Conservation (phyloP, 2,888 invertebrate species). For the Orgyia antiqua region DNA sequence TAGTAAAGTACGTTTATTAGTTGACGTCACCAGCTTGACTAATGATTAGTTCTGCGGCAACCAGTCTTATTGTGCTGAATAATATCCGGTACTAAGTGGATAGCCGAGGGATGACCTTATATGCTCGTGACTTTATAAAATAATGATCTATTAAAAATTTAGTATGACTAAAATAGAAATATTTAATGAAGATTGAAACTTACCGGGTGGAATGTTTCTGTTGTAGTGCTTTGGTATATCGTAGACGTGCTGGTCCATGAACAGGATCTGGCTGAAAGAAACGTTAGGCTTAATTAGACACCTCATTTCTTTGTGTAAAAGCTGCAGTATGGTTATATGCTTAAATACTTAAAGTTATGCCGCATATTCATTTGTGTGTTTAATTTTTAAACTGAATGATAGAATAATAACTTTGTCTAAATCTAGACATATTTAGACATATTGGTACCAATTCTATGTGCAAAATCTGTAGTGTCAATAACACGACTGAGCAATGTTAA, state of each 20-base stretch:
- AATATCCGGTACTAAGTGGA: constrained; percentile 68
- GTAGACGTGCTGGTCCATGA: constrained; percentile 70
- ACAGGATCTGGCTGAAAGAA: constrained; percentile 76
- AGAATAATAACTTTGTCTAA: too few relatives aligned
- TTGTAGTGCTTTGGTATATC: constrained; percentile 70
- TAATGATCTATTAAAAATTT: constrained; percentile 13
- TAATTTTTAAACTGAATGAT: too few relatives aligned
- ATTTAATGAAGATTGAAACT: constrained; percentile 23
- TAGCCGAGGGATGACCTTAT: constrained; percentile 31
- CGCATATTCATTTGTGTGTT: too few relatives aligned
- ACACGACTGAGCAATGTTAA: too few relatives aligned
- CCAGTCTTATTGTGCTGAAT: constrained; percentile 43
- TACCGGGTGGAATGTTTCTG: constrained; percentile 74
- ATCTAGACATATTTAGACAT: too few relatives aligned
- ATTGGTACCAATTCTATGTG: too few relatives aligned
- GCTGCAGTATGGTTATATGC: too few relatives aligned
- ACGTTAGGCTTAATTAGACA: constrained; percentile 47
- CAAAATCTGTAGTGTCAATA: too few relatives aligned
- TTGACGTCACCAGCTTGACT: constrained; percentile 34
- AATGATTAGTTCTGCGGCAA: constrained; percentile 35
- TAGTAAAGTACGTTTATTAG: constrained; percentile 16
- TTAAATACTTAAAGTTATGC: too few relatives aligned
- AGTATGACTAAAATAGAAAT: constrained; percentile 21
- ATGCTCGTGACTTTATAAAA: constrained; percentile 29
- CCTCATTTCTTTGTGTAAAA: constrained; percentile 9